These are phyloP conservation scores for Pangasius djambal DNA, from an alignment of 2,797 vertebrate species.

Conservation along the genomic window DNA sequence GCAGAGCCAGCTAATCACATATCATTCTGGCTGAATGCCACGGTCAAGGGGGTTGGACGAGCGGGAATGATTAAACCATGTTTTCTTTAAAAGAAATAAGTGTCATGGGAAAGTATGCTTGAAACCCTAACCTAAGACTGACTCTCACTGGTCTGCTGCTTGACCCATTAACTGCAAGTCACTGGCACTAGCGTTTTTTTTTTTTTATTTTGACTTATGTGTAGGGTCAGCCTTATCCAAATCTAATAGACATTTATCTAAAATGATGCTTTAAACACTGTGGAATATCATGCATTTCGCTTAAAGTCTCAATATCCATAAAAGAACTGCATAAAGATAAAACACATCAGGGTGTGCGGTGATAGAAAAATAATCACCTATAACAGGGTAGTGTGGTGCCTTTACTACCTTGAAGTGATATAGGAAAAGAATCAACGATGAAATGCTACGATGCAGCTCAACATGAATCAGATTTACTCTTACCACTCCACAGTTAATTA, in stretches of 20 bases:
- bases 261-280: neutral
- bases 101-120: slow-evolving; percentile 71
- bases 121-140: slow-evolving; percentile 50
- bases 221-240: neutral
- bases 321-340: neutral
- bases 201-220: too few relatives aligned
- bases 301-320: neutral
- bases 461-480: neutral
- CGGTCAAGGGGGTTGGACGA: slow-evolving; percentile 64
- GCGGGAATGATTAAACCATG: slow-evolving; percentile 62
- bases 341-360: neutral
- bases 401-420: neutral
- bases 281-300: neutral
- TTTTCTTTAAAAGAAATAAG: slow-evolving; percentile 59
- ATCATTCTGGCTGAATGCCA: slow-evolving; percentile 68
- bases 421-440: neutral
- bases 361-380: neutral
- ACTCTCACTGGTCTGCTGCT: slow-evolving; percentile 2
- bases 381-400: neutral
- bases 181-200: neutral
- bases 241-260: neutral
- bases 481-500: neutral
- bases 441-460: neutral
- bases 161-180: neutral
- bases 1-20: slow-evolving; percentile 72